These are phyloP conservation scores for Caenorhabditis briggsae DNA, from an alignment of 1,140 invertebrate genomes.

Conservation along the genomic window DNA sequence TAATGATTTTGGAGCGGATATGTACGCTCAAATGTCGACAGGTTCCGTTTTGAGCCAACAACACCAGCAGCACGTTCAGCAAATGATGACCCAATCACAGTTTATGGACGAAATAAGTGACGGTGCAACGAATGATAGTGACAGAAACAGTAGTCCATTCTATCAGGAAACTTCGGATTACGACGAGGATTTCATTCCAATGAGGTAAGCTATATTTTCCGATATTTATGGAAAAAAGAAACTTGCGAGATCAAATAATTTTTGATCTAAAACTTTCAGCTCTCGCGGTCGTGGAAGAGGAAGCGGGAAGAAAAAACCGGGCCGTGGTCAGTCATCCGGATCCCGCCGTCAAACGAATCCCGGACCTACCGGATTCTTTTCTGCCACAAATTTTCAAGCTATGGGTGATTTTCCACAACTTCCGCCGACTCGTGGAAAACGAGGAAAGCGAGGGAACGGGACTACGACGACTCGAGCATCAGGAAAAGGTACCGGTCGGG, in stretches of 20 bases:
- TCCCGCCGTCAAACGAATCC: conserved; percentile 47
- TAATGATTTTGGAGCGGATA: background rate
- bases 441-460: conserved; percentile 62
- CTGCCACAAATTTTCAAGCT: conserved; percentile 16
- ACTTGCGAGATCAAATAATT: background rate
- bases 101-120: conserved; percentile 50
- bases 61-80: background rate
- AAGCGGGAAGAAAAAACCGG: conserved; percentile 63
- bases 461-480: background rate
- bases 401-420: conserved; percentile 21
- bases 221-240: background rate
- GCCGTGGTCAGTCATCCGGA: conserved; percentile 16
- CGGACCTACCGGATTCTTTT: conserved; percentile 46
- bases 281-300: conserved; percentile 29
- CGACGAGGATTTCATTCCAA: conserved; percentile 59
- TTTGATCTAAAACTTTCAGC: conserved; percentile 5
- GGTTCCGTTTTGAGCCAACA: background rate
- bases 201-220: conserved; percentile 36
- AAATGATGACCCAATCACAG: background rate
- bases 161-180: conserved; percentile 58
- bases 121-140: conserved; percentile 45
- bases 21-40: conserved; percentile 22
- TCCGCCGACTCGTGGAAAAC: conserved; percentile 14
- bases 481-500: conserved; percentile 42
- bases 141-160: conserved; percentile 56